Base-by-base conservation (phyloP, 1,140 invertebrate species). In the Drosophila bocqueti region DNA sequence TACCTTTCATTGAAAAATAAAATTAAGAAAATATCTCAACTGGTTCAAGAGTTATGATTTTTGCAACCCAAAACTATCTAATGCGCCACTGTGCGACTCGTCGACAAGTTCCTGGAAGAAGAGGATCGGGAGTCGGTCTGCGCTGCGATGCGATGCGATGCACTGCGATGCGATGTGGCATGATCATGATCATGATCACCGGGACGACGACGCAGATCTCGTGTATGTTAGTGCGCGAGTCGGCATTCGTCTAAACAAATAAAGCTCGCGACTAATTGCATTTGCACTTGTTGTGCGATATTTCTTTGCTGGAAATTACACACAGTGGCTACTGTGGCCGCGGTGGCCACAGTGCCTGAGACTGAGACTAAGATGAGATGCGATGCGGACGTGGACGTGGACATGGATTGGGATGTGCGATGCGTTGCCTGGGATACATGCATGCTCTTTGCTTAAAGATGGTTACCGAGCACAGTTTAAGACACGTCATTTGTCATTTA, bases 401-500 rank as follows among this genome's bases (percentile, higher is more conserved):
- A 31, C 16, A 38, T 55, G 54, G 54, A 40, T 55, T 55, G 54
- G 54, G 54, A 40, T 57, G 50, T 57, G 36, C 21, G 21, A 40
- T 55, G 36, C n/a, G 10, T 52, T 38, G 54, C 21, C 54, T 45
- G 49, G 43, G 31, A 55, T 38, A 38, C 59, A 36, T 50, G 65
- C 59, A 36, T 50, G 69, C 59, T 81, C 57, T 36, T 55, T 38
- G 66, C 45, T 75, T 80, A 49, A 62, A 57, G 62, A 75, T 76
- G 76, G 54, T 49, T 62, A 60, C 63, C 46, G 76, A 42, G 59
- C 76, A 79, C 76, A 58, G 76, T 79, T 79, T 73, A 73, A 84
- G 85, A 89, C 84, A 87, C 84, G 81, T 89, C 84, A 89, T 89
- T 89, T 89, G 85, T 89, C 84, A 89, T 89, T 89, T 89, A 89